Evolutionary conservation across 2,113 vertebrate species (phyloP), one percentile per base, ranked within the genome.

Genomic region (Callipepla squamata): DNA sequence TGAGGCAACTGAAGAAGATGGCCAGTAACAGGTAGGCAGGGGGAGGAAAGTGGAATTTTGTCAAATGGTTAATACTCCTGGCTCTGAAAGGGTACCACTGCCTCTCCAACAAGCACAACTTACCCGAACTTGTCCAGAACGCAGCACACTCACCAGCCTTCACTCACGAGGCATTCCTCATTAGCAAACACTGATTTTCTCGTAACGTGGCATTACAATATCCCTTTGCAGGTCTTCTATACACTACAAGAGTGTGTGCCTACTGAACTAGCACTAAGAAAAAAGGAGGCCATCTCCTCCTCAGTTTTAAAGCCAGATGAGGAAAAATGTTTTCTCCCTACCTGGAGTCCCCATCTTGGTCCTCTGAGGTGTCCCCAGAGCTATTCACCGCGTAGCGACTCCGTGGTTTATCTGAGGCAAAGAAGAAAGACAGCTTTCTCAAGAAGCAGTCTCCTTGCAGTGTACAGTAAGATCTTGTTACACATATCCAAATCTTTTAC

Each of bases 301-400:
- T 65, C 36, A 26, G 15, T 21, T 84, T 75, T 61, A 84, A 78
- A 36, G 53, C 88, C 17, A 51, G 76, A 42, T n/a, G 76, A 75
- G 61, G 30, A 82, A 22, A 76, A 79, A 72, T 7, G 13, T 72
- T 57, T 67, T 87, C 26, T 34, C 48, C 88, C 74, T 98, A 99
- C 99, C 99, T 99, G 91, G 98, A 98, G 94, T 99, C 99, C 9
- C 99, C 99, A 95, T 99, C 99, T 77, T 98, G 98, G 93, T 99
- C 99, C 87, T 99, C 99, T 8, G 97, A 85, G 48, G 92, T 95
- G 38, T 99, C 99, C 13, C 98, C 97, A 1, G 98, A 95, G 74
- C 98, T 98, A 95, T 98, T 99, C 72, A 99, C 97, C 28, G 98
- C 99, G 2, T 99, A 99, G 47, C 98, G 98, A 97, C 98, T 99